Evolutionary conservation across 2,113 vertebrate species (phyloP), one percentile per base, ranked within the genome.

Genomic region (Psammodynastes pulverulentus): DNA sequence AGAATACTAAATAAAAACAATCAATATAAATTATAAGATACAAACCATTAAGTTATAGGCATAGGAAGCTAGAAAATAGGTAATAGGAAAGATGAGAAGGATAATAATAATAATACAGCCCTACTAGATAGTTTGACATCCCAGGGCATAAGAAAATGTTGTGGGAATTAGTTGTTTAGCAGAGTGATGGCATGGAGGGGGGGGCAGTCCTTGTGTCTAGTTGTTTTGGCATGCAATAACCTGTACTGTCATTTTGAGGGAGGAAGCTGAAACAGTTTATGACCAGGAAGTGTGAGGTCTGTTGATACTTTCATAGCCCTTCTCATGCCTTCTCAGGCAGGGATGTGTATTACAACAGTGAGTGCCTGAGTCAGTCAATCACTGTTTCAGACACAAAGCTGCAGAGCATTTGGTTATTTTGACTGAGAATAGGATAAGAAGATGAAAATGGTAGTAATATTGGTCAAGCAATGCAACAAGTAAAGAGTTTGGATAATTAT

Each of bases 381-480:
- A 84, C 52, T 87, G 86, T 91, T 87, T 93, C 86, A 94, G 24
- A 26, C 72, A 85, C 6, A 24, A 45, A 84, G 48, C 56, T 29
- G 6, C 13, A 10, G 43, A 48, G 3, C 23, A 43, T 15, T 62
- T 91, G 84, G 19, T 56, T 86, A 58, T 49, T 56, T 39, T 49
- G 39, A 9, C 29, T 34, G 95, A 95, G 86, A 88, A 17, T 43
- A 43, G 3, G 5, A 3, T 79, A 95, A 92, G 12, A 95, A 12
- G 21, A 56, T 19, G 13, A 23, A 54, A 86, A 10, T 34, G 3
- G 26, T 67, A 39, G 53, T 17, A n/a, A 21, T 79, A 85, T 29
- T 29, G 72, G 89, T 9, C 52, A 52, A 43, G 9, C 19, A 23
- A 79, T 43, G 17, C 15, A 72, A 48, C 29, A 49, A 91, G 39